A percentile compares a stretch with the other conserved stretches of the same genome.
phyloP scores from a whole-genome alignment of 2,888 invertebrate genomes.

The Bellardia pandia region DNA sequence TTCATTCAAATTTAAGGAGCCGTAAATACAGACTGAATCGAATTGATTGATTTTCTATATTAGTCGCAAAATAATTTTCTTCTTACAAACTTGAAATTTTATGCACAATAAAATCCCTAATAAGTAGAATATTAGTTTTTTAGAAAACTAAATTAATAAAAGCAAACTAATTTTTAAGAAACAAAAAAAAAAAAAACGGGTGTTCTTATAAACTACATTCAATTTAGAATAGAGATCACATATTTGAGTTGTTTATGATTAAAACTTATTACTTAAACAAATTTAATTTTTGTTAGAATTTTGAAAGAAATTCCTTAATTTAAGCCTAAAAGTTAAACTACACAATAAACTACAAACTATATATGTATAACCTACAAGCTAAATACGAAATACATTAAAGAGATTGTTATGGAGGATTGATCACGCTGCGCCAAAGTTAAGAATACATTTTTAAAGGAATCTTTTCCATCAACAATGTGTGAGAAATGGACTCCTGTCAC shows the following conservation, averaged over 20 bases:
- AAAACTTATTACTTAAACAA: conserved; percentile 43
- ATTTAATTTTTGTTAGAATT: conserved; percentile 41
- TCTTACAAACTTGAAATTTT: no score
- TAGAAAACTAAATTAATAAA: conserved; percentile 23
- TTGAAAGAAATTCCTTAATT: conserved; percentile 48
- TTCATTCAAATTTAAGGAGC: no score
- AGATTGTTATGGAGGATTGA: conserved; percentile 73
- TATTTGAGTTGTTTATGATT: conserved; percentile 65
- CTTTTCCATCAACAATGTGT: neutral
- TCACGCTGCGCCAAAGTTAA: conserved; percentile 79
- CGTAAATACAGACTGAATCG: no score
- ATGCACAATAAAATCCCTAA: neutral
- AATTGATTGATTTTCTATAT: no score
- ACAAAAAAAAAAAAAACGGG: conserved; percentile 57
- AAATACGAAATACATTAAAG: conserved; percentile 29
- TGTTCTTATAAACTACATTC: conserved; percentile 60
- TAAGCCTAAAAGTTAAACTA: conserved; percentile 54
- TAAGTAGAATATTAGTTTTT: neutral
- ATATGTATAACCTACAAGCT: conserved; percentile 44
- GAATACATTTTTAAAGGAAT: conserved; percentile 63
- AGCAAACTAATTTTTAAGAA: conserved; percentile 28
- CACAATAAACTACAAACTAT: conserved; percentile 62
- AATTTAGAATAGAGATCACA: conserved; percentile 77
- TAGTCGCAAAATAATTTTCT: no score
- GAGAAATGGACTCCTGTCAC: conserved; percentile 61